These are phyloP conservation scores for Drosophila cracens DNA, from an alignment of 2,888 invertebrate genomes.

Conservation along the genomic window DNA sequence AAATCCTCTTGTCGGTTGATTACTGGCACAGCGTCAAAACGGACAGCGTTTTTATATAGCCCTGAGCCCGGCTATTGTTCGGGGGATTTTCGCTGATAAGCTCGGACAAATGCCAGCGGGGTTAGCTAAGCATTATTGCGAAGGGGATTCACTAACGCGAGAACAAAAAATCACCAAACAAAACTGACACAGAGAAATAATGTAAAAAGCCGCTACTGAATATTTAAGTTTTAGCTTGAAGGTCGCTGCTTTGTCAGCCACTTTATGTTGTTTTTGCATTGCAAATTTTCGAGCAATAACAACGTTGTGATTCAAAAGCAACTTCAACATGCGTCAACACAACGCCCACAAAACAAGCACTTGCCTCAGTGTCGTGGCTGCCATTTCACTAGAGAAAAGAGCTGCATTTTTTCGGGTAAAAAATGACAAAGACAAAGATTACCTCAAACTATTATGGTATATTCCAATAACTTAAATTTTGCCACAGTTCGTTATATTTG, in stretches of 20 bases:
- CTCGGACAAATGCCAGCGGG: conserved; percentile 42
- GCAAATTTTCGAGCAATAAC: conserved; percentile 63
- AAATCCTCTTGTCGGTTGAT: conserved; percentile 46
- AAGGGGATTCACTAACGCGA: conserved; percentile 39
- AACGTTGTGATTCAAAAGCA: conserved; percentile 58
- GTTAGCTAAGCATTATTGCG: conserved; percentile 14
- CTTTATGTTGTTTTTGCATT: conserved; percentile 71
- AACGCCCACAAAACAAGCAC: conserved; percentile 32
- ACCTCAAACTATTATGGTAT: not conserved
- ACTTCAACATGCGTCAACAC: conserved; percentile 68
- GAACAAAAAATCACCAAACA: not conserved
- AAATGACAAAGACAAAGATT: not conserved
- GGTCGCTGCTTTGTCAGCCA: conserved; percentile 33
- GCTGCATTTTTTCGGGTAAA: not conserved
- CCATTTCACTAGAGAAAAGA: not conserved
- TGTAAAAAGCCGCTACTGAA: conserved; percentile 33
- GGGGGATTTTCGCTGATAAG: conserved; percentile 60
- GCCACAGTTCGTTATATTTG: not conserved
- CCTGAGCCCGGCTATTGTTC: conserved; percentile 2
- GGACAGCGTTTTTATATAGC: conserved; percentile 56
- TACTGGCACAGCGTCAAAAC: conserved; percentile 43
- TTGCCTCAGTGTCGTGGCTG: conserved; percentile 30
- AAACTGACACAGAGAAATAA: conserved; percentile 18
- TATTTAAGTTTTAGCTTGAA: conserved; percentile 37
- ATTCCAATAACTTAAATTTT: not conserved